A percentile compares a stretch with the other conserved stretches of the same genome.
These are phyloP conservation scores for Collichthys lucidus DNA, from an alignment of 2,113 vertebrate species.

Conservation along the genomic window DNA sequence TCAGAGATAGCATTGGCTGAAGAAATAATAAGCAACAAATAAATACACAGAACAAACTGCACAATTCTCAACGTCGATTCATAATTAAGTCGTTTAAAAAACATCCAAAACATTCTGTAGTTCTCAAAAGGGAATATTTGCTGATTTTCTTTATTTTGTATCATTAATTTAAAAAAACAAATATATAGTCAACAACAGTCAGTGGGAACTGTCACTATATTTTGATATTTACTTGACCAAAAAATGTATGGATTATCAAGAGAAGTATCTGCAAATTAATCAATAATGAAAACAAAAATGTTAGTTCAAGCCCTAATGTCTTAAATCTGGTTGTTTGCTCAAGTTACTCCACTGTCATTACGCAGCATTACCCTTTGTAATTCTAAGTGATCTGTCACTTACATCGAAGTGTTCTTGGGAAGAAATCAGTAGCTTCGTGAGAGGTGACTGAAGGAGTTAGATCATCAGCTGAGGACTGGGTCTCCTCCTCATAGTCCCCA, in stretches of 20 bases:
- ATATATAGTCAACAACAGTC: too few species aligned
- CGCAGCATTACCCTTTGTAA: neutral
- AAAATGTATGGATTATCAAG: too few species aligned
- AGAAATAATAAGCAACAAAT: constrained; percentile 8
- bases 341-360: neutral
- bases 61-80: too few species aligned
- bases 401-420: constrained; percentile 97
- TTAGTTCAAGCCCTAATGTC: too few species aligned
- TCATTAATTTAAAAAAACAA: neutral
- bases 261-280: neutral
- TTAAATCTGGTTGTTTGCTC: too few species aligned
- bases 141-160: neutral
- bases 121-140: neutral
- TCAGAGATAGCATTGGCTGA: constrained; percentile 94
- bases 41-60: neutral
- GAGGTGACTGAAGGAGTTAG: constrained; percentile 97
- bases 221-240: too few species aligned
- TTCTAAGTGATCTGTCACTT: constrained; percentile 70
- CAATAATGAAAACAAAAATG: neutral
- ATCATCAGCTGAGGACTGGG: constrained; percentile 98
- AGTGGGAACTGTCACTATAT: too few species aligned
- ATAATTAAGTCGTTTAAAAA: too few species aligned
- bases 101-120: neutral
- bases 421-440: constrained; percentile 96
- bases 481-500: constrained; percentile 97